These are phyloP conservation scores for Chamaea fasciata DNA, from an alignment of 2,113 vertebrate species.

Conservation along the genomic window DNA sequence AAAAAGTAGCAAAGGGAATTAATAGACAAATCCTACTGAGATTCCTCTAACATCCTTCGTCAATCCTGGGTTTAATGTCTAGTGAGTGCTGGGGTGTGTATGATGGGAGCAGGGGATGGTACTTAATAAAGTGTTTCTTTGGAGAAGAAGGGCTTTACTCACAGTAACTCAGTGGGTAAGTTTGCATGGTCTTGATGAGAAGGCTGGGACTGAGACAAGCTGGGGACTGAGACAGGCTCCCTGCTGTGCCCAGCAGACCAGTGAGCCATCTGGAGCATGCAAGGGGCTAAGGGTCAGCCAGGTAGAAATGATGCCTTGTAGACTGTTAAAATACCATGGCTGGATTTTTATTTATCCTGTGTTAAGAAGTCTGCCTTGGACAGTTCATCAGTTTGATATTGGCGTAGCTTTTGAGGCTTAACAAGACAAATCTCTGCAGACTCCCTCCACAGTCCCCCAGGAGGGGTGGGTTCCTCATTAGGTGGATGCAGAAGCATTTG, in stretches of 20 bases:
- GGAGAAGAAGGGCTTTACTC: neutral
- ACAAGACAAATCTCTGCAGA: neutral
- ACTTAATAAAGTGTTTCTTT: neutral
- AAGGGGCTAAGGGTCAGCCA: neutral
- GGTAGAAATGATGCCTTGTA: neutral
- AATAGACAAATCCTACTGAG: slow-evolving; percentile 39
- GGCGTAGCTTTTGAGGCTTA: neutral
- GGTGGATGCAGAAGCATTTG: neutral
- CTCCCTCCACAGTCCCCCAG: neutral
- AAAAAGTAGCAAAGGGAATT: slow-evolving; percentile 29
- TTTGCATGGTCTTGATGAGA: neutral
- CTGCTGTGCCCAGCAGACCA: neutral
- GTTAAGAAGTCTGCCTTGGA: neutral
- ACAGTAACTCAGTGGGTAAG: neutral
- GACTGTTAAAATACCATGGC: neutral
- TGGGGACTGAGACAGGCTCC: neutral
- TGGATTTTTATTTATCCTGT: neutral
- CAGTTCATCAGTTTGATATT: neutral
- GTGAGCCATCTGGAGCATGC: neutral
- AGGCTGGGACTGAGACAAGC: neutral
- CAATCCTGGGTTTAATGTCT: slow-evolving; percentile 21
- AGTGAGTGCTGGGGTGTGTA: neutral
- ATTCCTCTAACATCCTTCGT: neutral
- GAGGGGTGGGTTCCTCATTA: neutral
- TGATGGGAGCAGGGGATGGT: neutral